A percentile compares a stretch with the other conserved stretches of the same genome.
Evolutionary conservation across 2,888 invertebrate species (phyloP).

Genomic region (Chymomyza caudatula): DNA sequence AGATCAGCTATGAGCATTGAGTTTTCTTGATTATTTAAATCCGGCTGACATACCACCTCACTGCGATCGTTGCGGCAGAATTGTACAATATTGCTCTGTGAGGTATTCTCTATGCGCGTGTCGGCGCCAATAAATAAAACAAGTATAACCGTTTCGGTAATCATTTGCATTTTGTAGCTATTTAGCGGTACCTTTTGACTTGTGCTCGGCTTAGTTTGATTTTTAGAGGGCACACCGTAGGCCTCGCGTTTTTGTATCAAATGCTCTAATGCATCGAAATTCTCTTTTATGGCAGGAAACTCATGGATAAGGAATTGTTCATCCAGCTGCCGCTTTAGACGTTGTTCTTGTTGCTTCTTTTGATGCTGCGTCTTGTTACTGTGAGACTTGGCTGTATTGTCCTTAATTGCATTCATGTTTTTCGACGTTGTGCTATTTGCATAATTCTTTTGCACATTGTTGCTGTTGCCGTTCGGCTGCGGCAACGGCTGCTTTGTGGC

Average conservation of each 20-base stretch:
- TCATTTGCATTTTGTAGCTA: constrained; percentile 79
- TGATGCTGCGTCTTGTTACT: constrained; percentile 19
- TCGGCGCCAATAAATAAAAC: constrained; percentile 87
- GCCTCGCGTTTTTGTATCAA: constrained; percentile 69
- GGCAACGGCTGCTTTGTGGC: not conserved
- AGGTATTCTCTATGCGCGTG: constrained; percentile 87
- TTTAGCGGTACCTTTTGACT: constrained; percentile 46
- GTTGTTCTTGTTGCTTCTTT: constrained; percentile 33
- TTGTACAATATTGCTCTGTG: constrained; percentile 87
- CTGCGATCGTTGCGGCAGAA: constrained; percentile 80
- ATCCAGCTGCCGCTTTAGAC: constrained; percentile 4
- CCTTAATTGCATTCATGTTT: constrained; percentile 50
- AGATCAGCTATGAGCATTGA: constrained; percentile 87
- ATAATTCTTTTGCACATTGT: constrained; percentile 31
- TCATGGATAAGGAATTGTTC: constrained; percentile 29
- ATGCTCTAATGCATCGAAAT: constrained; percentile 73
- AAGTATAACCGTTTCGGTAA: constrained; percentile 86
- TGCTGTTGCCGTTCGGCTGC: constrained; percentile 14
- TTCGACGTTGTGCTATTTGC: constrained; percentile 35
- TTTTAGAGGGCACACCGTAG: constrained; percentile 62
- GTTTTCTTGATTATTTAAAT: constrained; percentile 84
- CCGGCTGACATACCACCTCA: constrained; percentile 84
- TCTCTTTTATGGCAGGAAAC: constrained; percentile 46
- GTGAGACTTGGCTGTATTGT: constrained; percentile 30
- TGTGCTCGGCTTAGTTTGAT: constrained; percentile 39